phyloP scores from a whole-genome alignment of 2,797 vertebrate genomes.

The Chaetodon trifasciatus region DNA sequence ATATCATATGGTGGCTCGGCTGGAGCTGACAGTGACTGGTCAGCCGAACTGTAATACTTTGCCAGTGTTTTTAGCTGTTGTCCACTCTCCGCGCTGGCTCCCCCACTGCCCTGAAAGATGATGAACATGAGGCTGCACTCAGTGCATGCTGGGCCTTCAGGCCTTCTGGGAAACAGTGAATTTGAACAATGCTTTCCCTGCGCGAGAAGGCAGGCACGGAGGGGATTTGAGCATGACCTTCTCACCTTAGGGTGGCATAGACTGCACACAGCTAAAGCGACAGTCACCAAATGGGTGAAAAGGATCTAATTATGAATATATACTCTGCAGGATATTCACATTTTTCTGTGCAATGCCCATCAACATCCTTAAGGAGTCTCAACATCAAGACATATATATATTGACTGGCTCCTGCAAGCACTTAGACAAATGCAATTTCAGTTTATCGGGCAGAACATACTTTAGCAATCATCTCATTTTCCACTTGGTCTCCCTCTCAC shows the following conservation, averaged over 20 bases:
- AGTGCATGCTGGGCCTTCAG: slow-evolving; percentile 74
- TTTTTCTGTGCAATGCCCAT: neutral
- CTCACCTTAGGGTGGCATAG: slow-evolving; percentile 16
- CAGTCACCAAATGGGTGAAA: neutral
- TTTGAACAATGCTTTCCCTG: slow-evolving; percentile 36
- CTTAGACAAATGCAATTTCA: slow-evolving; percentile 75
- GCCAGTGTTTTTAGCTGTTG: slow-evolving; percentile 31
- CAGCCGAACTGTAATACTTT: slow-evolving; percentile 44
- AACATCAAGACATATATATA: slow-evolving; percentile 29
- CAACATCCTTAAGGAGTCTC: slow-evolving; percentile 45
- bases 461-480: slow-evolving; percentile 80
- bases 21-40: neutral
- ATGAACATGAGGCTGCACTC: slow-evolving; percentile 81
- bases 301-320: neutral
- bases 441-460: slow-evolving; percentile 70
- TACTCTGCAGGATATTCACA: slow-evolving; percentile 4
- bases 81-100: slow-evolving; percentile 29
- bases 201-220: neutral
- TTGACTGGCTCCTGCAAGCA: slow-evolving; percentile 56
- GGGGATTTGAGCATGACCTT: slow-evolving; percentile 15
- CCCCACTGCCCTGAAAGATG: slow-evolving; percentile 52
- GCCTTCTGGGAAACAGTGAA: slow-evolving; percentile 54
- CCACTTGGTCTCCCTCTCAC: slow-evolving; percentile 72
- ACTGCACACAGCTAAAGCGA: slow-evolving; percentile 1
- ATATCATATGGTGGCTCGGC: neutral